Evolutionary conservation across 2,888 invertebrate genomes (phyloP).

Genomic region (Pherbina coryleti): DNA sequence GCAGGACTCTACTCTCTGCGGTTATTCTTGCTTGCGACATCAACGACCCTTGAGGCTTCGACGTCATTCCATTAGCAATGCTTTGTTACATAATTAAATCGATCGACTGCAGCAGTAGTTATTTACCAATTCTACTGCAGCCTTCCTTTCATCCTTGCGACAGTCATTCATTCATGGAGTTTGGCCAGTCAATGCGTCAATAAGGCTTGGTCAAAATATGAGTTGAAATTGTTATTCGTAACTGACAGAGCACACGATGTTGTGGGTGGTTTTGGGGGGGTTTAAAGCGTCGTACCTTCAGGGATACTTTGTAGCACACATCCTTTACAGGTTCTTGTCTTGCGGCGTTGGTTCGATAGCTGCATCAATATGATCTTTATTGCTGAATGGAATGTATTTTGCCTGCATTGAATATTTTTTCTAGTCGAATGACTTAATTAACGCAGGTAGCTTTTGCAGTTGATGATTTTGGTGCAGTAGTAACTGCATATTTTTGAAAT

Average conservation of each 20-base stretch:
- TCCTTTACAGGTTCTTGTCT: too few species aligned
- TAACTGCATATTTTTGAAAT: too few species aligned
- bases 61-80: constrained; percentile 17
- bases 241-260: not conserved
- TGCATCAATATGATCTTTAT: too few species aligned
- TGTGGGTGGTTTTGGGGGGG: too few species aligned
- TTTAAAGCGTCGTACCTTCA: too few species aligned
- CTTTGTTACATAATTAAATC: constrained; percentile 33
- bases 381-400: too few species aligned
- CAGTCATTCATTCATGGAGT: not conserved
- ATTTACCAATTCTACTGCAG: not conserved
- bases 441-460: too few species aligned
- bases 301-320: too few species aligned
- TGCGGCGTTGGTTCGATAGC: too few species aligned
- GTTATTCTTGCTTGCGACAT: not conserved
- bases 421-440: too few species aligned
- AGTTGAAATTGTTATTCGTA: not conserved
- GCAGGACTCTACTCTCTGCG: not conserved
- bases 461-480: too few species aligned
- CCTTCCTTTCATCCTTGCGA: not conserved
- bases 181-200: not conserved
- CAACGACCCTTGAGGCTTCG: not conserved
- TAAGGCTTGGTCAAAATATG: not conserved
- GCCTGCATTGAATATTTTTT: too few species aligned
- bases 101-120: constrained; percentile 16